Evolutionary conservation across 2,113 vertebrate species (phyloP).

Genomic region (Elephas maximus): DNA sequence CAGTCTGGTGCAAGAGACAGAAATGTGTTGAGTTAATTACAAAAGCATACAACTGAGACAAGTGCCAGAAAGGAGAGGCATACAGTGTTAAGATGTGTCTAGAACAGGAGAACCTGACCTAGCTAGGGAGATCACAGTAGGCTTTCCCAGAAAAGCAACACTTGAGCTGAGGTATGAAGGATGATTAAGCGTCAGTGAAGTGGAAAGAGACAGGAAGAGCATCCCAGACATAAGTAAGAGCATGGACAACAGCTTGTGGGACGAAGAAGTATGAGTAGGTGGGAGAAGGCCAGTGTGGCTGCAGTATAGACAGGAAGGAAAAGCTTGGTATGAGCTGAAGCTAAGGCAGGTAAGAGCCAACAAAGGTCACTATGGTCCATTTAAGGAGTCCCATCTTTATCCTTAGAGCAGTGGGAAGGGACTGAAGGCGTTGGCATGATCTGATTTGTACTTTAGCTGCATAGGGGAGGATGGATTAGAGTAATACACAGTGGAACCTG

Average conservation of each 20-base stretch:
- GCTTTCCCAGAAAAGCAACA: background rate
- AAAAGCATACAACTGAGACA: background rate
- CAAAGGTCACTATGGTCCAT: rapidly evolving
- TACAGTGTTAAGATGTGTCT: background rate
- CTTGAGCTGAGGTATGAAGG: background rate
- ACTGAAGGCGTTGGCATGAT: background rate
- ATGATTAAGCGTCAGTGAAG: background rate
- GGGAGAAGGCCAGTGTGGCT: background rate
- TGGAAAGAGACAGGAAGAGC: background rate
- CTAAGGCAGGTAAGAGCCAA: too few relatives aligned
- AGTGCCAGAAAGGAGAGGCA: background rate
- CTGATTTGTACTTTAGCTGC: background rate
- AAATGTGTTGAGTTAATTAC: background rate
- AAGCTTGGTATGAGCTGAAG: background rate
- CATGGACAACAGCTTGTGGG: background rate
- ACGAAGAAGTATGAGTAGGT: background rate
- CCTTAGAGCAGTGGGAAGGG: background rate
- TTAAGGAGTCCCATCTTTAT: background rate
- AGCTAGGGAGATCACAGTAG: background rate
- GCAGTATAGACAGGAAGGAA: background rate
- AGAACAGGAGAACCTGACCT: background rate
- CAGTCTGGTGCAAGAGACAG: background rate
- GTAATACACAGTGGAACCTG: background rate
- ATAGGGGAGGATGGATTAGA: background rate
- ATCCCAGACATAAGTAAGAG: background rate